Conservation (phyloP, 2,113 vertebrate species). For the Podarcis cretensis region DNA sequence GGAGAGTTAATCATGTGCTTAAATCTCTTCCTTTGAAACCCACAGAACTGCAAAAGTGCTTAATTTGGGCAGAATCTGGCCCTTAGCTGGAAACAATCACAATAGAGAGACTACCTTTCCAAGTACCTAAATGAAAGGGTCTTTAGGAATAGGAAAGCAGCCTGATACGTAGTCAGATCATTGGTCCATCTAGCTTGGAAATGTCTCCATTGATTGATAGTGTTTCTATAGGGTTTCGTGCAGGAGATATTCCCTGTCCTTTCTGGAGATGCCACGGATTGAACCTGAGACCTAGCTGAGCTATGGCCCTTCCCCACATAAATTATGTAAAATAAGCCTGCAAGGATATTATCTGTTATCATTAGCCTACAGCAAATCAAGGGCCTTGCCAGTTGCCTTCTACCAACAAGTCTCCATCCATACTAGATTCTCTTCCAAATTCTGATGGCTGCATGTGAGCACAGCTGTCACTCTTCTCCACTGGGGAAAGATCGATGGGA, state of each 20-base stretch:
- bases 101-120: neutral
- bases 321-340: neutral
- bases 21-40: neutral
- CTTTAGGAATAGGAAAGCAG: neutral
- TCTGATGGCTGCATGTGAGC: slow-evolving; percentile 74
- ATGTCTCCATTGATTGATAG: no score
- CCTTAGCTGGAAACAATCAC: neutral
- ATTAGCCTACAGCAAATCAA: slow-evolving; percentile 33
- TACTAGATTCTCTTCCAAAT: slow-evolving; percentile 65
- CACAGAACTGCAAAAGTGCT: neutral
- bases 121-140: neutral
- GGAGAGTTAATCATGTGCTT: neutral
- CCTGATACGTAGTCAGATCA: no score
- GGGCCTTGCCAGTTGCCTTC: slow-evolving; percentile 9
- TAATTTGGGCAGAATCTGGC: neutral
- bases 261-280: no score
- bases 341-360: slow-evolving; percentile 4
- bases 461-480: slow-evolving; percentile 77
- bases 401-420: slow-evolving; percentile 8
- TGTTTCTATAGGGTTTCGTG: no score
- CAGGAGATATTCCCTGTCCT: no score
- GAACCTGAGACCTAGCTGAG: neutral
- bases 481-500: slow-evolving; percentile 79
- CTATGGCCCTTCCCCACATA: neutral
- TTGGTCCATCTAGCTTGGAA: no score